Conservation (phyloP, 2,797 vertebrate species). For the Thripadectes ignobilis region DNA sequence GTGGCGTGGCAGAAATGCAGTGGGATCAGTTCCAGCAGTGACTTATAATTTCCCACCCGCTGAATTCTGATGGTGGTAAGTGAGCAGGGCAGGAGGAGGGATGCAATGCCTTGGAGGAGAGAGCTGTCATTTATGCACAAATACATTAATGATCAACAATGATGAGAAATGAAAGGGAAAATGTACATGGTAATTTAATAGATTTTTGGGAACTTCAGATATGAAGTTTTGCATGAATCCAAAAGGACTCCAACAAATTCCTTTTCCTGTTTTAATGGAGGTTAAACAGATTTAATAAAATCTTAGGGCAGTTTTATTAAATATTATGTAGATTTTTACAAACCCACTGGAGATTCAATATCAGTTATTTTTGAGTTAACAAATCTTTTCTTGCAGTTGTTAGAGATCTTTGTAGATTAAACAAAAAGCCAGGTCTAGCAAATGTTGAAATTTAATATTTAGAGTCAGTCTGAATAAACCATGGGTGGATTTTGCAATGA, state of each 20-base stretch:
- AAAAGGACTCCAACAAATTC: background rate
- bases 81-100: background rate
- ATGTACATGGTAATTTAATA: slow-evolving; percentile 19
- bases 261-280: slow-evolving; percentile 23
- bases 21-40: background rate
- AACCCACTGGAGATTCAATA: slow-evolving; percentile 44
- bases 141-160: slow-evolving; percentile 40
- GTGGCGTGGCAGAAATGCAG: background rate
- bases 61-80: background rate
- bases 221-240: background rate
- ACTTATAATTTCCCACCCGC: background rate
- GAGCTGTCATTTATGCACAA: slow-evolving; percentile 20
- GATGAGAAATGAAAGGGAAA: slow-evolving; percentile 47
- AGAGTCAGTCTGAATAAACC: slow-evolving; percentile 60
- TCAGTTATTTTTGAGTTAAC: slow-evolving; percentile 51
- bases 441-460: slow-evolving; percentile 66
- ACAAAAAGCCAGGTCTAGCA: slow-evolving; percentile 34
- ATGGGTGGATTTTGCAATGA: slow-evolving; percentile 47
- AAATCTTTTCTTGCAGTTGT: slow-evolving; percentile 31
- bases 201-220: slow-evolving; percentile 34
- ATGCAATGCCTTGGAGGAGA: background rate
- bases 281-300: slow-evolving; percentile 55
- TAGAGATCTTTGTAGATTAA: slow-evolving; percentile 53
- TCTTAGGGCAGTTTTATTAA: slow-evolving; percentile 58
- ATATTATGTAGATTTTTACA: slow-evolving; percentile 59